These are phyloP conservation scores for Stenchaetothrips biformis DNA, from an alignment of 2,888 invertebrate genomes.

Conservation along the genomic window DNA sequence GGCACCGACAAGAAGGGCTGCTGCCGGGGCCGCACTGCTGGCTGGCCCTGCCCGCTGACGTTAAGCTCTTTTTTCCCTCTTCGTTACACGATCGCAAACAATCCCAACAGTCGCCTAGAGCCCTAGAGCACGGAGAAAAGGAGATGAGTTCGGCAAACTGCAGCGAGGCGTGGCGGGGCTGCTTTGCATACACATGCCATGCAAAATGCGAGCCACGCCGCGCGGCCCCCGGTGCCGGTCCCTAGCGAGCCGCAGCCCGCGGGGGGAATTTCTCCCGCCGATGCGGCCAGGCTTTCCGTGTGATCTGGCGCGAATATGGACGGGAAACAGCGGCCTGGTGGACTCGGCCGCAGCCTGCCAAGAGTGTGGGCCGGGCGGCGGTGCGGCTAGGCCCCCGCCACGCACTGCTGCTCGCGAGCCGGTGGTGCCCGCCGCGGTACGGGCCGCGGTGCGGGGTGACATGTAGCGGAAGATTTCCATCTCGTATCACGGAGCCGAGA, in stretches of 20 bases:
- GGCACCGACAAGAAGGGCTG: too few relatives aligned
- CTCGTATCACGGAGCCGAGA: background rate
- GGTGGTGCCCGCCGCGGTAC: background rate
- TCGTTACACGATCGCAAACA: too few relatives aligned
- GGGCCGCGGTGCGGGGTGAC: background rate
- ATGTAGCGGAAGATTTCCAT: slow-evolving; percentile 4
- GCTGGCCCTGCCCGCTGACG: too few relatives aligned
- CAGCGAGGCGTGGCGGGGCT: too few relatives aligned
- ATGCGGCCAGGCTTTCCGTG: background rate
- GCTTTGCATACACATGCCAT: slow-evolving; percentile 12
- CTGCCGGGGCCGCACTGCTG: too few relatives aligned
- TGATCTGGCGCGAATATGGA: background rate
- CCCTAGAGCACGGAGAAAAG: too few relatives aligned
- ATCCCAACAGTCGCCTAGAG: too few relatives aligned
- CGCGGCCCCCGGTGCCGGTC: background rate
- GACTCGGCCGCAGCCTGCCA: background rate
- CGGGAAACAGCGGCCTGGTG: background rate
- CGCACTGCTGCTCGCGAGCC: background rate
- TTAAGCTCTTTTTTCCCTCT: too few relatives aligned
- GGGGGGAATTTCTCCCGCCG: background rate
- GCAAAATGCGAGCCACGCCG: background rate
- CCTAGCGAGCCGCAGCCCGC: background rate
- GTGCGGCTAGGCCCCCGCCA: background rate
- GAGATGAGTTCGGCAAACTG: too few relatives aligned
- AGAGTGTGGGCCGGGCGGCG: background rate